Evolutionary conservation across 2,797 vertebrate genomes (phyloP).

Genomic region (Threskiornis aethiopicus): DNA sequence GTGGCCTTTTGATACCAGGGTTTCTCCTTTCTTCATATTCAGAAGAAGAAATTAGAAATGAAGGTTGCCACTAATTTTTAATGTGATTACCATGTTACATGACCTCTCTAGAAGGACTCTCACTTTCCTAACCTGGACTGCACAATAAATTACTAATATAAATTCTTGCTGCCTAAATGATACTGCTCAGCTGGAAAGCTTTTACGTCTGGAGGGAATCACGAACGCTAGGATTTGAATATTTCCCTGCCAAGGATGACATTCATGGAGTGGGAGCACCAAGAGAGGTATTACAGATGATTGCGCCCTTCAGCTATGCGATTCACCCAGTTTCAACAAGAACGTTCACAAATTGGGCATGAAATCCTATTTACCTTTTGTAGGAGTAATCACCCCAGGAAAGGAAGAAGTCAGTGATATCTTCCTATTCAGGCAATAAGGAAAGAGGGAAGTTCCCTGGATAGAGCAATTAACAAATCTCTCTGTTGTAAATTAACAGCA

Average conservation of each 20-base stretch:
- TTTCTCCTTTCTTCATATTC: conserved; percentile 78
- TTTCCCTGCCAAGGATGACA: not conserved
- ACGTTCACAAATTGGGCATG: not conserved
- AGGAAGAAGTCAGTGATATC: not conserved
- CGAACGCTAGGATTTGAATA: not conserved
- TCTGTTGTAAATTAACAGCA: not conserved
- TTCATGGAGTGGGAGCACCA: not conserved
- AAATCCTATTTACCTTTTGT: not conserved
- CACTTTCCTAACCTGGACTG: not conserved
- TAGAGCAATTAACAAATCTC: not conserved
- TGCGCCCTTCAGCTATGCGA: not conserved
- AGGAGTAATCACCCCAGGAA: not conserved
- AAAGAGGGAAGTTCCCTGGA: not conserved
- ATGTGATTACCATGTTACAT: not conserved
- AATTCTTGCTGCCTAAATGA: not conserved
- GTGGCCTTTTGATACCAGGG: conserved; percentile 76
- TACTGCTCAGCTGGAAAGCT: not conserved
- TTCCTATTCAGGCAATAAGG: not conserved
- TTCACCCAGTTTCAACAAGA: not conserved
- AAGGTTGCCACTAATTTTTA: not conserved
- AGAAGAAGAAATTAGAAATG: not conserved
- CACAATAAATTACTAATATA: not conserved
- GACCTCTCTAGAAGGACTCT: not conserved
- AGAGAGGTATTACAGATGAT: not conserved
- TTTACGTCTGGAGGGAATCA: not conserved